Percentiles rank a stretch among this genome's conserved stretches.
Evolutionary conservation across 35 echinoderm and acorn worm species (phyloP).

Genomic region (Hemicentrotus pulcherrimus): DNA sequence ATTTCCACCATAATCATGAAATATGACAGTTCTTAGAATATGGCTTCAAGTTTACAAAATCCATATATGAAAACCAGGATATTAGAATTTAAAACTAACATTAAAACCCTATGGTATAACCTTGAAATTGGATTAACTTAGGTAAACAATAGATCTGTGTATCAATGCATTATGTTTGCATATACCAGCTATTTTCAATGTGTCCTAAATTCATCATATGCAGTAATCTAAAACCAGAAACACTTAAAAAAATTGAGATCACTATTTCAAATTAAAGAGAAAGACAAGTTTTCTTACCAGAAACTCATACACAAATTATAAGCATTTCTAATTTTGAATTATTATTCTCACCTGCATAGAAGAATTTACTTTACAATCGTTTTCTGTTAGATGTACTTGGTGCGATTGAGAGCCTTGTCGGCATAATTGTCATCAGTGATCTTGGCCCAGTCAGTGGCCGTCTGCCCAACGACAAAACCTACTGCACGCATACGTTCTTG

Average conservation of each 20-base stretch:
- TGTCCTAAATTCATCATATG: background rate
- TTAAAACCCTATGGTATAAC: background rate
- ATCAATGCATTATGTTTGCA: background rate
- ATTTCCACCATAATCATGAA: no score
- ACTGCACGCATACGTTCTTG: constrained; percentile 88
- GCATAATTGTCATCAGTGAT: constrained; percentile 96
- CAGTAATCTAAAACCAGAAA: background rate
- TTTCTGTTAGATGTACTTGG: constrained; percentile 81
- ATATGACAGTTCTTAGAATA: no score
- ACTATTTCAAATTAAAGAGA: background rate
- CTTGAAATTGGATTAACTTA: background rate
- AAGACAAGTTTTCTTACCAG: constrained; percentile 8
- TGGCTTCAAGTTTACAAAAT: background rate
- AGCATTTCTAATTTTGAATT: background rate
- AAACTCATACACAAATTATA: background rate
- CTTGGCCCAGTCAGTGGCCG: constrained; percentile 90
- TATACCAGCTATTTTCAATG: background rate
- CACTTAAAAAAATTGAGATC: background rate
- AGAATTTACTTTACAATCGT: background rate
- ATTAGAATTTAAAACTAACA: background rate
- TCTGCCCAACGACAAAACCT: constrained; percentile 92
- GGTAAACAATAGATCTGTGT: background rate
- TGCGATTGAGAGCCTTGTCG: constrained; percentile 95
- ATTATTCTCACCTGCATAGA: constrained; percentile 24
- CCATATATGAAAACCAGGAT: background rate